Conservation (phyloP, 1,140 invertebrate genomes). For the Drosophila equinoxialis region DNA sequence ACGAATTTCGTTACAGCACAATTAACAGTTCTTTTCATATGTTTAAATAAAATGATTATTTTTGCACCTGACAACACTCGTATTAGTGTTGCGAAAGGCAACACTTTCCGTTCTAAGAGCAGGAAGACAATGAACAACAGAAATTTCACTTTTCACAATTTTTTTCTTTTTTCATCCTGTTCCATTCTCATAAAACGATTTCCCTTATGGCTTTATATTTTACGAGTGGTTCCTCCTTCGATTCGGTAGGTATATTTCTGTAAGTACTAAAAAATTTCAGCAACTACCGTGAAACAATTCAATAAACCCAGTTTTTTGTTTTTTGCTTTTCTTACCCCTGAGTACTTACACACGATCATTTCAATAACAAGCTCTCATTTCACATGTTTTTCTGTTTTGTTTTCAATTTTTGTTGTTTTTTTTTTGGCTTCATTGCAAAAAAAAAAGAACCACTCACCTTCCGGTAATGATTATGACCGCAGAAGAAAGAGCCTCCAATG, state of each 20-base stretch:
- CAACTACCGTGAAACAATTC: slow-evolving; percentile 61
- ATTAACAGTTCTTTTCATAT: too few relatives aligned
- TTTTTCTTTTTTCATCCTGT: neutral
- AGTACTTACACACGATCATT: slow-evolving; percentile 44
- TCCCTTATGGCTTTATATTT: slow-evolving; percentile 24
- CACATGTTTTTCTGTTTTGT: slow-evolving; percentile 10
- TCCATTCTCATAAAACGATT: slow-evolving; percentile 28
- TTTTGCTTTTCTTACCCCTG: neutral
- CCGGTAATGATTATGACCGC: slow-evolving; percentile 70
- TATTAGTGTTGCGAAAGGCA: neutral
- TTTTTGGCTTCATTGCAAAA: slow-evolving; percentile 19
- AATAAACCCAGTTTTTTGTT: slow-evolving; percentile 59
- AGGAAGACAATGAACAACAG: neutral
- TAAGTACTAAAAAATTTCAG: slow-evolving; percentile 32
- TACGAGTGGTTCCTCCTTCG: slow-evolving; percentile 1
- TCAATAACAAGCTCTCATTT: slow-evolving; percentile 66
- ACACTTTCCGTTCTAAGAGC: too few relatives aligned
- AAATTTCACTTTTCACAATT: slow-evolving; percentile 8
- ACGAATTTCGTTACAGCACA: too few relatives aligned
- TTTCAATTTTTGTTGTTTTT: neutral
- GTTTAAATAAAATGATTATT: too few relatives aligned
- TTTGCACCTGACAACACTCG: neutral
- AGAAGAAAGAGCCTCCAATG: slow-evolving; percentile 7
- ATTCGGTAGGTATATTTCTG: neutral
- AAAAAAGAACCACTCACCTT: slow-evolving; percentile 54